Evolutionary conservation across 2,113 vertebrate species (phyloP), one percentile per base, ranked within the genome.

Genomic region (Oncorhynchus keta): DNA sequence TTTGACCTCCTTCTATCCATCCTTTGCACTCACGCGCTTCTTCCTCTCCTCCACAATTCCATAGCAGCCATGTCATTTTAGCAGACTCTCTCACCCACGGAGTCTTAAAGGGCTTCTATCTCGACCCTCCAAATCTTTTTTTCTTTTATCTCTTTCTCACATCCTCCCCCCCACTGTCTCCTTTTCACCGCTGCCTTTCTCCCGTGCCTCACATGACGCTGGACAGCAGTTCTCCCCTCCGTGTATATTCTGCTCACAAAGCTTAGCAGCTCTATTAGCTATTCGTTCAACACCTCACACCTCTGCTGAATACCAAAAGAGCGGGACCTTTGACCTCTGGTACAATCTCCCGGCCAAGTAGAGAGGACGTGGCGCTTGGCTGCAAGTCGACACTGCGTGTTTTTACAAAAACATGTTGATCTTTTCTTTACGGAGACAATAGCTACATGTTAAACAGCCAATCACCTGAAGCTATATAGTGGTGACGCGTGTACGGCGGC

Each of bases 271-370:
- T 0, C 2, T 20, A 78, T 84, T 76, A 74, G 70, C 6, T 69
- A 84, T 88, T 88, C 86, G 3, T 26, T 35, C 57, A 16, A 26
- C 84, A 74, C 77, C 71, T 75, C 76, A 32, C 75, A 69, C 24
- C 9, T 5, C 68, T 74, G 80, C 76, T 0, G 78, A 73, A 72
- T 51, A 71, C 76, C 64, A 45, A 76, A 74, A 85, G 84, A 75
- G 48, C 74, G 30, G 13, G 81, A 68, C 67, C 82, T 78, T 79
- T 26, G 48, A 16, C 2, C 57, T 57, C 20, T 14, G 1, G 57
- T 51, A 35, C 70, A 45, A 64, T 6, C 51, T 18, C 51, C 16
- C 51, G 16, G 51, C 51, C 51, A 18, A 2, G 39, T 45, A 55
- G 3, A 13, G 12, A 51, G 49, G 51, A 55, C 51, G 51, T 4